Conservation (phyloP, 2,888 invertebrate genomes). For the Athetis lepigone region DNA sequence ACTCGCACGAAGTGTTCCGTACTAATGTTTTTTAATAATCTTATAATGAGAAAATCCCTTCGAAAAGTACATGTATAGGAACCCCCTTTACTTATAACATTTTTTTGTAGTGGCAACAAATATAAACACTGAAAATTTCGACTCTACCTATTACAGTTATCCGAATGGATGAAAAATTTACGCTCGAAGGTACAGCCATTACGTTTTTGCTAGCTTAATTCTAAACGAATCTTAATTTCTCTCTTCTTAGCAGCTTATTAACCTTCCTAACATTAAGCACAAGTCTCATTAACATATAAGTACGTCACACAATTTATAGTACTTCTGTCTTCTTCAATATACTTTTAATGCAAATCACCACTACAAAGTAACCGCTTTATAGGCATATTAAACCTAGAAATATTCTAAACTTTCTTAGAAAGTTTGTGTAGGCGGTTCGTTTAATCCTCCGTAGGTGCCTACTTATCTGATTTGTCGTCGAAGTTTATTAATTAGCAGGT, state of each 20-base stretch:
- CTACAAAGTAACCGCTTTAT: conserved; percentile 36
- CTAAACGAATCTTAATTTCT: conserved; percentile 5
- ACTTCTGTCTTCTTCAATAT: conserved; percentile 24
- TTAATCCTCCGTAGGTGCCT: conserved; percentile 40
- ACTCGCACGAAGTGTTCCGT: too few species aligned
- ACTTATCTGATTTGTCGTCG: conserved; percentile 32
- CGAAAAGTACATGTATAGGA: too few species aligned
- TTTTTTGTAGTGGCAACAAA: too few species aligned
- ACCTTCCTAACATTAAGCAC: conserved; percentile 13
- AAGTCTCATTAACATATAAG: conserved; percentile 20
- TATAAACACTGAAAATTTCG: too few species aligned
- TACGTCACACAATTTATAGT: conserved; percentile 13
- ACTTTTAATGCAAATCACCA: conserved; percentile 23
- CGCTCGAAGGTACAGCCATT: not conserved
- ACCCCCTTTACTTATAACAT: too few species aligned
- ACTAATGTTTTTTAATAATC: too few species aligned
- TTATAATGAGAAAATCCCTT: too few species aligned
- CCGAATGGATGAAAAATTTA: too few species aligned
- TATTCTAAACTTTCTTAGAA: conserved; percentile 69
- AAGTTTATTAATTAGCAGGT: conserved; percentile 53
- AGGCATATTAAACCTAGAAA: conserved; percentile 34
- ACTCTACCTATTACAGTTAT: too few species aligned
- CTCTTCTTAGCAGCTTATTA: conserved; percentile 16
- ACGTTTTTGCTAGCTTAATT: not conserved
- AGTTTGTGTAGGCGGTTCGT: conserved; percentile 63